Evolutionary conservation across 2,888 invertebrate species (phyloP).

Genomic region (Dugesia japonica): DNA sequence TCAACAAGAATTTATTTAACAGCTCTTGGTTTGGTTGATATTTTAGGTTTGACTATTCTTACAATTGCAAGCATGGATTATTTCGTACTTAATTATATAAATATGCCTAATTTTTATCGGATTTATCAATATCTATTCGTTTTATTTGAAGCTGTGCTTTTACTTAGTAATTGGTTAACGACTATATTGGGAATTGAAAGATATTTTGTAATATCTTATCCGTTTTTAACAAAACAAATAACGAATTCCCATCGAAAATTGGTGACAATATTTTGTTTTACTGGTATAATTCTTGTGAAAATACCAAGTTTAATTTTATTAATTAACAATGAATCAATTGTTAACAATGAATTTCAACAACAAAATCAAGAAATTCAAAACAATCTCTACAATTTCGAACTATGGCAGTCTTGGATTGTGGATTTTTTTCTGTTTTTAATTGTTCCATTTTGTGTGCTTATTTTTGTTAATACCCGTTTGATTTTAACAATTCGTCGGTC

Average conservation of each 20-base stretch:
- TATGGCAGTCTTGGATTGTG: slow-evolving; percentile 14
- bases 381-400: background rate
- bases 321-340: background rate
- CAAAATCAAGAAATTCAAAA: background rate
- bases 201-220: slow-evolving; percentile 22
- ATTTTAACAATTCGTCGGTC: slow-evolving; percentile 24
- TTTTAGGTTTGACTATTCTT: slow-evolving; percentile 5
- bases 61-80: background rate
- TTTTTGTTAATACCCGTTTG: slow-evolving; percentile 20
- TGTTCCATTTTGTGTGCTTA: slow-evolving; percentile 15
- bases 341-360: background rate
- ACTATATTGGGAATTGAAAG: slow-evolving; percentile 25
- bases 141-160: slow-evolving; percentile 8
- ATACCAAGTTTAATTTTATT: slow-evolving; percentile 23
- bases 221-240: slow-evolving; percentile 24
- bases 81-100: slow-evolving; percentile 14
- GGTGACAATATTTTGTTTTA: background rate
- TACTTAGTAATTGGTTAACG: slow-evolving; percentile 26
- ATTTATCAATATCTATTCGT: background rate
- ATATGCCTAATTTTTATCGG: slow-evolving; percentile 13
- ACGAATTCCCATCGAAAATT: slow-evolving; percentile 13
- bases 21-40: slow-evolving; percentile 22
- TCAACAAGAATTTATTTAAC: slow-evolving; percentile 27
- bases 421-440: slow-evolving; percentile 27
- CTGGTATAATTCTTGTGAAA: background rate